These are phyloP conservation scores for Apis cerana DNA, from an alignment of 1,140 invertebrate species.

Conservation along the genomic window DNA sequence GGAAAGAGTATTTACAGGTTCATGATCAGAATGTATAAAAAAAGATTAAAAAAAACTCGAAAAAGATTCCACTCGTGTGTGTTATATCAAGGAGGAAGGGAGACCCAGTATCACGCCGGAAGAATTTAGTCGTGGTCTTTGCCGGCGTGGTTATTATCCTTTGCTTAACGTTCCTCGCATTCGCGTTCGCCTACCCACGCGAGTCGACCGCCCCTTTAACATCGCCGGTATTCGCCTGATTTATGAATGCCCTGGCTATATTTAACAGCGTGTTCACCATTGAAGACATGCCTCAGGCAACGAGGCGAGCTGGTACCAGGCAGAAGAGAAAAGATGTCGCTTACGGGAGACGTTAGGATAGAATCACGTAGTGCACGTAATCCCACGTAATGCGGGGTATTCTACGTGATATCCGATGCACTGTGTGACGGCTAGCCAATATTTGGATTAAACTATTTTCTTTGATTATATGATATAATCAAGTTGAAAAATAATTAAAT, in stretches of 20 bases:
- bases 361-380: slow-evolving; percentile 52
- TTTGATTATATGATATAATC: no score
- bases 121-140: slow-evolving; percentile 65
- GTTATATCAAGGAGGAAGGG: neutral
- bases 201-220: slow-evolving; percentile 70
- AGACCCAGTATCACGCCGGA: slow-evolving; percentile 32
- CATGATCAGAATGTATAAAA: neutral
- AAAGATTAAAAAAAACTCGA: slow-evolving; percentile 20
- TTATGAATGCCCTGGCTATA: slow-evolving; percentile 71
- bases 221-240: slow-evolving; percentile 71
- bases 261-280: slow-evolving; percentile 71
- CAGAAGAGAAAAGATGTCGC: slow-evolving; percentile 43
- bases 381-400: slow-evolving; percentile 57
- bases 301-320: slow-evolving; percentile 49
- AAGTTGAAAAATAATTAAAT: no score
- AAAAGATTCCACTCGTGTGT: neutral
- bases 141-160: slow-evolving; percentile 58
- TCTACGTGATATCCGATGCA: slow-evolving; percentile 30
- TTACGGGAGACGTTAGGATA: slow-evolving; percentile 51
- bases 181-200: slow-evolving; percentile 67
- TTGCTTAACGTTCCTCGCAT: slow-evolving; percentile 63
- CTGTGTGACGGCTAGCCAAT: neutral
- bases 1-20: neutral
- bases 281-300: slow-evolving; percentile 71
- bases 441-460: no score